Evolutionary conservation across 2,797 vertebrate species (phyloP).

Genomic region (Labroides dimidiatus): DNA sequence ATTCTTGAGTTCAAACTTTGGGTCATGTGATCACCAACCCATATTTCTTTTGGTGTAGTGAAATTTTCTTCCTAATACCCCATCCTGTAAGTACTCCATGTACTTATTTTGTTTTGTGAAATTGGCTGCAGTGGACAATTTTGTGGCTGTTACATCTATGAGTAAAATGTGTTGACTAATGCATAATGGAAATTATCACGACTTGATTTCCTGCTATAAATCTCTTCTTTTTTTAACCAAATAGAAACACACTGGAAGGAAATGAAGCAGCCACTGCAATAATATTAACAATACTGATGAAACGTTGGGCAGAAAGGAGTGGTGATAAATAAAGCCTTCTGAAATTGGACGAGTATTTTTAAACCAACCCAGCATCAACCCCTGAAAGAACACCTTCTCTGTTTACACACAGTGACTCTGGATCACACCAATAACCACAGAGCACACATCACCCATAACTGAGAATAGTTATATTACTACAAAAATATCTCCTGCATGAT

Average conservation of each 20-base stretch:
- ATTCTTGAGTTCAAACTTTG: too few relatives aligned
- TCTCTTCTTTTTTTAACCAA: slow-evolving; percentile 1
- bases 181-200: slow-evolving; percentile 23
- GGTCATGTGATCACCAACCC: too few relatives aligned
- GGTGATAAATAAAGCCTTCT: slow-evolving; percentile 19
- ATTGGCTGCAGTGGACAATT: slow-evolving; percentile 10
- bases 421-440: slow-evolving; percentile 26
- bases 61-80: slow-evolving; percentile 2
- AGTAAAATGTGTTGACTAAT: slow-evolving; percentile 16
- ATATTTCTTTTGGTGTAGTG: too few relatives aligned
- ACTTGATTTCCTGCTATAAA: slow-evolving; percentile 42
- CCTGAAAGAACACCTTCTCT: slow-evolving; percentile 14
- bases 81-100: too few relatives aligned
- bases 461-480: slow-evolving; percentile 12
- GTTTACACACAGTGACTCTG: slow-evolving; percentile 26
- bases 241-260: slow-evolving; percentile 28
- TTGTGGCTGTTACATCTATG: slow-evolving; percentile 1
- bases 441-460: slow-evolving; percentile 28
- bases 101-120: background rate
- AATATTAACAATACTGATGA: slow-evolving; percentile 23
- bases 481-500: slow-evolving; percentile 48
- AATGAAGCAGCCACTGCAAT: slow-evolving; percentile 9
- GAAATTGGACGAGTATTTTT: slow-evolving; percentile 23
- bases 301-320: slow-evolving; percentile 18
- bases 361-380: slow-evolving; percentile 37